phyloP scores from a whole-genome alignment of 2,797 vertebrate genomes.

The Poeciliopsis paucimaculata region DNA sequence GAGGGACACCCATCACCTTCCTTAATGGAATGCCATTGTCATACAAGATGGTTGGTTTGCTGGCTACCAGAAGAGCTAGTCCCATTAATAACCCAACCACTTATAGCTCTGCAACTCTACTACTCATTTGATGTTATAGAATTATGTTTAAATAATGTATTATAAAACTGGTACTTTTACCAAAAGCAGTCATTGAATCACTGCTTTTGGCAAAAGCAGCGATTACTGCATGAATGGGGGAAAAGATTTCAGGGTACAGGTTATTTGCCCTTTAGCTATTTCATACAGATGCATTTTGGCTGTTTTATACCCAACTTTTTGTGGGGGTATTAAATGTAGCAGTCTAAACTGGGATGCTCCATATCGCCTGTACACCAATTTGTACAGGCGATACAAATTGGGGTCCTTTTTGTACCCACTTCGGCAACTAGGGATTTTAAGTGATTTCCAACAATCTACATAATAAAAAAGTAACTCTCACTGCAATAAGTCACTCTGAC shows the following conservation, averaged over 20 bases:
- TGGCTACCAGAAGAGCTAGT: not conserved
- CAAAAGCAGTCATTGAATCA: not conserved
- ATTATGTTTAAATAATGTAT: not conserved
- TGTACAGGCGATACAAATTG: not conserved
- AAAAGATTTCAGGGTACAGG: not conserved
- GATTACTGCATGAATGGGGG: not conserved
- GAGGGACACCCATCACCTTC: not conserved
- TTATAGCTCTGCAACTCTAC: not conserved
- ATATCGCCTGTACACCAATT: not conserved
- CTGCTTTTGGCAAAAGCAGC: too few species aligned
- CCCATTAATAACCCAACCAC: not conserved
- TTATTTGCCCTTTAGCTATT: not conserved
- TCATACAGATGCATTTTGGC: not conserved
- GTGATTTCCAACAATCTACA: not conserved
- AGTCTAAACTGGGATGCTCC: not conserved
- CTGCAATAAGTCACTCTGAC: not conserved
- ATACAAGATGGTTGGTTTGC: not conserved
- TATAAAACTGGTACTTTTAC: not conserved
- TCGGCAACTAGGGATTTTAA: not conserved
- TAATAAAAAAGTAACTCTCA: not conserved
- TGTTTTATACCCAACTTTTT: not conserved
- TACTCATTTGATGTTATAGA: not conserved
- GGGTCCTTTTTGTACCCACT: not conserved
- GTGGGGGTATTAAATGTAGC: not conserved
- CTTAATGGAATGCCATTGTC: not conserved